These are phyloP conservation scores for Mesoclemmys tuberculata DNA, from an alignment of 2,113 vertebrate species.

Conservation along the genomic window DNA sequence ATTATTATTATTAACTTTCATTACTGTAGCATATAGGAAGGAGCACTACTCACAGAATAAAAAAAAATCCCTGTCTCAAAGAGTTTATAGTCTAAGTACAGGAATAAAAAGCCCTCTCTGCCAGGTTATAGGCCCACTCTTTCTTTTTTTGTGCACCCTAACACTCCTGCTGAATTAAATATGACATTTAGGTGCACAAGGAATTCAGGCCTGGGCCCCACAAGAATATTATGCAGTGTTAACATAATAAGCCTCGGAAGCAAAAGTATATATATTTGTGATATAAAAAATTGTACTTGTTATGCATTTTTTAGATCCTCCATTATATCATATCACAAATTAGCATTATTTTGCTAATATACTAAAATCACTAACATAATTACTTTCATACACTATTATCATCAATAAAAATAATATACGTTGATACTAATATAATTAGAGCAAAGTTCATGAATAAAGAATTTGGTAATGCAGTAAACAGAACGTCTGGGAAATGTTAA, in stretches of 20 bases:
- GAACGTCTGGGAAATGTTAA: slow-evolving; percentile 49
- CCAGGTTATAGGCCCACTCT: background rate
- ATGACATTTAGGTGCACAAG: background rate
- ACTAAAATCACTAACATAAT: slow-evolving; percentile 57
- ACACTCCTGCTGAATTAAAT: background rate
- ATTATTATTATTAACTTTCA: background rate
- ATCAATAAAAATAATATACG: slow-evolving; percentile 62
- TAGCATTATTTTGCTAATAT: slow-evolving; percentile 51
- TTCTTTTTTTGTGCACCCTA: background rate
- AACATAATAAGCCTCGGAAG: background rate
- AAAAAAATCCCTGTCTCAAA: background rate
- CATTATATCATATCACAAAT: slow-evolving; percentile 4
- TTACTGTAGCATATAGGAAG: background rate
- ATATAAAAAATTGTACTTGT: background rate
- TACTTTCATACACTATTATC: slow-evolving; percentile 44
- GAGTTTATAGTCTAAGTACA: background rate
- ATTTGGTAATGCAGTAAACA: slow-evolving; percentile 52
- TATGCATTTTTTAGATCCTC: slow-evolving; percentile 16
- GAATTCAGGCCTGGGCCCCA: background rate
- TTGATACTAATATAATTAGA: slow-evolving; percentile 47
- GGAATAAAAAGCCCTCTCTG: background rate
- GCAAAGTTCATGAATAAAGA: slow-evolving; percentile 69
- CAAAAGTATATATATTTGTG: background rate
- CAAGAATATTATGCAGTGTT: background rate
- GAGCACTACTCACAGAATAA: background rate